Base-by-base conservation (phyloP, 2,888 invertebrate species). In the Coenonympha glycerion region DNA sequence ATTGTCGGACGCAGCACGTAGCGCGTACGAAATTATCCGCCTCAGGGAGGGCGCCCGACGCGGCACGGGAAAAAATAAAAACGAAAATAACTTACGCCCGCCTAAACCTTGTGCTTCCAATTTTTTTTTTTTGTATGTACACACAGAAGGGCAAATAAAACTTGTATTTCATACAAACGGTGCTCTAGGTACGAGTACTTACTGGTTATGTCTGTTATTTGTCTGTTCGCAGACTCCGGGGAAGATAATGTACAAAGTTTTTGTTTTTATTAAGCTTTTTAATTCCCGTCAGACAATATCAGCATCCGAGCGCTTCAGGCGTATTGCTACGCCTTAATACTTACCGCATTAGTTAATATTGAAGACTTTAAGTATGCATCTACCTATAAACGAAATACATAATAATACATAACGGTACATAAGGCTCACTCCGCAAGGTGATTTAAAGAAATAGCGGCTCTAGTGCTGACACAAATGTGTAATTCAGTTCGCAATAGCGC, bases 61-160 rank as follows among this genome's bases (percentile, higher is more conserved):
- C 72, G 68, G 71, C 71, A 70, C 58, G 71, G 71, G 72, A 73
- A 79, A 79, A 81, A 75, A 77, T 77, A 79, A 81, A 61, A 81
- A 80, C 69, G 76, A 78, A 77, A 79, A 81, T 77, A 82, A 76
- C 69, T 77, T 76, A 74, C 73, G 71, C 71, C 69, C 69, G 65
- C 73, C 74, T 75, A 71, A 77, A 71, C 76, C 72, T 66, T 61
- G 65, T 62, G 66, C 66, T 67, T 53, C 64, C 63, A 47, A n/a
- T n/a, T n/a, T n/a, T n/a, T n/a, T 65, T 71, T 71, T 71, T 75
- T 74, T 71, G 68, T 69, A 71, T 73, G 71, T 71, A 56, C 53
- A 73, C 71, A 66, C 68, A 65, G 64, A 68, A 72, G 65, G 68
- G 64, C 64, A 66, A 74, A 73, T 72, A 76, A 71, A 76, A 73